Base-by-base conservation (phyloP, 2,888 invertebrate genomes). In the Amiota mariae region DNA sequence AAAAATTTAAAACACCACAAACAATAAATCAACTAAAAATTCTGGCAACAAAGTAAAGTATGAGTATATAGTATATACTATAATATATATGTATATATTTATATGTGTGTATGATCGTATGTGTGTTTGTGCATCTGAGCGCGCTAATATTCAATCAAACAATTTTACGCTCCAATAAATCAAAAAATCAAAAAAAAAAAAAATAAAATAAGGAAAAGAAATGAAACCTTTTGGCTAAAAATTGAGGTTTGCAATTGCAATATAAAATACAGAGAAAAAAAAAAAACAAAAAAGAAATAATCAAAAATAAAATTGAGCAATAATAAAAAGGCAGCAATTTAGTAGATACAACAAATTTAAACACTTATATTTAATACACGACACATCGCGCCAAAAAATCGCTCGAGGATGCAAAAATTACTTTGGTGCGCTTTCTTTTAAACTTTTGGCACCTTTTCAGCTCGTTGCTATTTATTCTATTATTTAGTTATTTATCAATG, bases 101-200 rank as follows among this genome's bases (percentile, higher is more conserved):
- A 3, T 24, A 3, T 24, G 24, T 24, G 3, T 24, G 24, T 24
- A 24, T 24, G 24, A 24, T 24, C 24, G 24, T 24, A 3, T 24
- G 3, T 24, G 24, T 24, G 3, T 24, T 24, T 24, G 24, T 24
- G 24, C 24, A 24, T 24, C 24, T 57, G 57, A 15, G 57, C 15
- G 75, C 76, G 74, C 79, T 83, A 84, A 85, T 84, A 85, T 85
- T 85, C 85, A 84, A 85, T 84, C 82, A 84, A 82, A 82, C 84
- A 81, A 82, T 85, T 85, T 83, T 54, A 80, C 77, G 81, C 82
- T 72, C 81, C 84, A 83, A 84, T 85, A 83, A 82, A 79, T 77
- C 61, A 36, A 10, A 36, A 24, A 63, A 36, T 2, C 36, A 24
- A 63, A 51, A 51, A n/a, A 24, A 24, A 24, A 24, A 24, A 63